Conservation (phyloP, 1,140 invertebrate genomes). For the Drosophila equinoxialis region DNA sequence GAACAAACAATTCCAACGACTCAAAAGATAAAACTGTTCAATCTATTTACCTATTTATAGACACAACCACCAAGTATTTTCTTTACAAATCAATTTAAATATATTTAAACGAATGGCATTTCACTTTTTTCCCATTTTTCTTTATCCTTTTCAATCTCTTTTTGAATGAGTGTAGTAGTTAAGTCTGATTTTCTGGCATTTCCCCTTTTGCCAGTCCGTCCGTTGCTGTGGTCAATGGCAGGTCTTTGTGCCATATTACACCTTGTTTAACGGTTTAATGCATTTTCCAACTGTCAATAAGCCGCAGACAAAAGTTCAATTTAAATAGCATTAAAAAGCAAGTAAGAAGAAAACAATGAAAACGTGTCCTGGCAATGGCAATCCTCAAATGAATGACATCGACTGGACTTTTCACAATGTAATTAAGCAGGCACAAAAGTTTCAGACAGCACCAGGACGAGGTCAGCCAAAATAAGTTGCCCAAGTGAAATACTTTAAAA, state of each 20-base stretch:
- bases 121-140: background rate
- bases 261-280: slow-evolving; percentile 48
- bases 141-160: background rate
- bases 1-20: no score
- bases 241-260: slow-evolving; percentile 42
- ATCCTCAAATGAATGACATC: slow-evolving; percentile 7
- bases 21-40: no score
- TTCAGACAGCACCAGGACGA: background rate
- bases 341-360: slow-evolving; percentile 34
- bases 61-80: no score
- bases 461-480: slow-evolving; percentile 6
- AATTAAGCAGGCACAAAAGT: slow-evolving; percentile 46
- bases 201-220: slow-evolving; percentile 6
- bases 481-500: slow-evolving; percentile 39
- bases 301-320: slow-evolving; percentile 60
- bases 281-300: slow-evolving; percentile 50
- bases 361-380: slow-evolving; percentile 42
- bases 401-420: slow-evolving; percentile 46
- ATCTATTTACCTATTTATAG: no score
- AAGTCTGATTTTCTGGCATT: slow-evolving; percentile 7
- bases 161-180: background rate
- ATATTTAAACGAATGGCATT: background rate
- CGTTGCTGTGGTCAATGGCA: background rate
- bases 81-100: background rate
- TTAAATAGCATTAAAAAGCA: slow-evolving; percentile 52